Base-by-base conservation (phyloP, 2,113 vertebrate genomes). In the western clawed frog (Xenopus tropicalis) region DNA sequence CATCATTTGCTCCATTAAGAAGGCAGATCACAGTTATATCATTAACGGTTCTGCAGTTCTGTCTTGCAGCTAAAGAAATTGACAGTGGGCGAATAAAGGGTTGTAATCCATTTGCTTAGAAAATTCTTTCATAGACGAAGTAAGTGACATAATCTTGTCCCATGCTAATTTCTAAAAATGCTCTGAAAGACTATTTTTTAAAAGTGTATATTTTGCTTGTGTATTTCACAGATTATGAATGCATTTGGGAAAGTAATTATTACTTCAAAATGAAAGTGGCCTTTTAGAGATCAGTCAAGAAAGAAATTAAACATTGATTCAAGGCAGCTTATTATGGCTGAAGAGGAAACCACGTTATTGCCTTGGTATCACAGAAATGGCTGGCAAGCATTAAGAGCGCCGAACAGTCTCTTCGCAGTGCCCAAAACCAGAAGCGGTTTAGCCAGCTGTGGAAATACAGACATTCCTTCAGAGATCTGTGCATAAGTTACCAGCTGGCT, bases 401-500 rank as follows among this genome's bases (percentile, higher is more conserved):
- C 89, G 85, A 24, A 52, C 85, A 43, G 78, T 88, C 16, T 86
- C 69, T 0, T 61, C 81, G 0, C 88, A 85, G 70, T 98, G 94
- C 77, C 85, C 94, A 0, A 91, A 91, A 1, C 91, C 90, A 0
- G 96, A 99, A 62, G 90, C n/a, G 93, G 61, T 79, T 90, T 71
- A 87, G 87, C 0, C 91, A 96, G n/a, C n/a, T 19, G 82, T 88
- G 43, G 97, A 98, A 87, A 81, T 95, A 52, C 83, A 83, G 73
- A 93, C 93, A 0, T 91, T 93, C 42, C 90, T 99, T 61, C 95
- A 96, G 71, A 92, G 87, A 78, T 95, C 96, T 0, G 94, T 96
- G 82, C 91, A 92, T 25, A 96, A 94, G 70, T 80, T 98, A 80
- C 96, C 96, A 0, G 9, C 81, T 0, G 94, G 96, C 63, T 98